Base-by-base conservation (phyloP, 2,888 invertebrate genomes). In the Chironomus tentans region DNA sequence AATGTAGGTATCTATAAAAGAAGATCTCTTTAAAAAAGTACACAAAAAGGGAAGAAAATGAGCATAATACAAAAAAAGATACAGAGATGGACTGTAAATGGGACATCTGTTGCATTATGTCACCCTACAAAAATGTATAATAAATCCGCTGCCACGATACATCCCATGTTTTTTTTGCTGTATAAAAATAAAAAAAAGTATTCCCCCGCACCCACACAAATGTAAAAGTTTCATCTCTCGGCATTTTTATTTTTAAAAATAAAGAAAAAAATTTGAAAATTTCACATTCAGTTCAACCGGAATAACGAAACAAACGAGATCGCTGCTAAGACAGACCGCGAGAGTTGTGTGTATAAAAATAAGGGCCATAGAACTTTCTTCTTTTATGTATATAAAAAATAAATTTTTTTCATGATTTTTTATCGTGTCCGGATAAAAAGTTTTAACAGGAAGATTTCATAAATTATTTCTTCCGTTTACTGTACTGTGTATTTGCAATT, bases 271-370 rank as follows among this genome's bases (percentile, higher is more conserved):
- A 46, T 61, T 38, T n/a, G 61, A 38, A 22, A 21, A 24, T 12
- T 48, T 70, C 28, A n/a, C 21, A n/a, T 72, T 72, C 24, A 72
- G 61, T 72, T 72, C 13, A 38, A 50, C 56, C 50, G 38, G 61
- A 72, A 61, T 62, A 72, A 72, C 72, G 72, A 72, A 72, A 28
- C 28, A 72, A 72, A 56, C 71, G 71, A 71, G 71, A 71, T 71
- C 71, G 71, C 22, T 22, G 21, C 56, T 56, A 18, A 56, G 18
- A 56, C 56, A 56, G 18, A 56, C 56, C 56, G 56, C 56, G 56
- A 56, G 15, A 10, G 1, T 38, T 38, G 38, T 38, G 38, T 56
- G 50, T 56, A 15, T n/a, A 6, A 10, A 3, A 56, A 56, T 18
- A 56, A 56, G 56, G 56, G 56, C 56, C 56, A 18, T 5, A 56